Base-by-base conservation (phyloP, 2,113 vertebrate genomes). In the Vidua macroura region DNA sequence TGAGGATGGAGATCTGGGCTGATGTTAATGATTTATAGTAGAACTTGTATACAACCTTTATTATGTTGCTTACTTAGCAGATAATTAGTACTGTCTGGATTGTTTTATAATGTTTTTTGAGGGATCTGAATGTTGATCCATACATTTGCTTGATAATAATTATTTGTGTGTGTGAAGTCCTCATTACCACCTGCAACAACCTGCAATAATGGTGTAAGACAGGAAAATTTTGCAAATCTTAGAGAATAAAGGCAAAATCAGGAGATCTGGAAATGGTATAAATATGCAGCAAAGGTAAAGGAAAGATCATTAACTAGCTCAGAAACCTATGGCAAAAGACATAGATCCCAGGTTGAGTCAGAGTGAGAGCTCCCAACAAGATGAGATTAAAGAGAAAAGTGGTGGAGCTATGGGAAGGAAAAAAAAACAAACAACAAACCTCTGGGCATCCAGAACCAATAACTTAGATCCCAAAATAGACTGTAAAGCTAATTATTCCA, bases 341-440 rank as follows among this genome's bases (percentile, higher is more conserved):
- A 51, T 51, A 10, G 12, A 4, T 78, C 58, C 7, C 48, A 58
- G 4, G 3, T 0, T 72, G n/a, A 9, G 7, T 58, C 28, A 30
- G 31, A 30, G 19, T 10, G 12, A 49, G 33, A 79, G 33, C 12
- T 85, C 27, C 6, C 35, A 35, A 35, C 11, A 58, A 41, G 11
- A 41, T 0, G 1, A 68, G 16, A 15, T 9, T 60, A 28, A 82
- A 43, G 12, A 19, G 8, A 37, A 44, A 59, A 52, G 15, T 7
- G 6, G 4, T 83, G 24, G n/a, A 66, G 8, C 17, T 74, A 43
- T 1, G 1, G n/a, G 25, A 55, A 69, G 3, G 4, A 28, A 16
- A 70, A 90, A 44, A 67, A 35, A 35, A n/a, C n/a, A 35, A 35
- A 35, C 7, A 35, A 35, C 15, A 52, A 52, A 70, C 11, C 5